These are phyloP conservation scores for Varecia variegata DNA, from an alignment of 2,797 vertebrate genomes.

Conservation along the genomic window DNA sequence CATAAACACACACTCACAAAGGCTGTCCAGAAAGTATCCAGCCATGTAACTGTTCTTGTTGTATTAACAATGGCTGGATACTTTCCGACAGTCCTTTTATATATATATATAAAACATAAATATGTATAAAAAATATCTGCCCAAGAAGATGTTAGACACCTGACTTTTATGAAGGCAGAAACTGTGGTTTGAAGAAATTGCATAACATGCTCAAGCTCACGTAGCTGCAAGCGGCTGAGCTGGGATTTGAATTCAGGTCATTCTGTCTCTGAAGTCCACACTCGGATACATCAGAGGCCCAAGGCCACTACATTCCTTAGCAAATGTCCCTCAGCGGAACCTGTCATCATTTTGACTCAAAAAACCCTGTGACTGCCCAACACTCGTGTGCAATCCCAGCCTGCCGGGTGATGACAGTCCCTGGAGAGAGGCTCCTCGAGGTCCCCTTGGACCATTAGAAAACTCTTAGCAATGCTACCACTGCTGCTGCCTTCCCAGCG, in stretches of 20 bases:
- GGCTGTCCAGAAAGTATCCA: neutral
- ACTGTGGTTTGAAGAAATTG: neutral
- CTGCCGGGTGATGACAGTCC: neutral
- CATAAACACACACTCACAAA: no score
- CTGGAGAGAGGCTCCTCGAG: neutral
- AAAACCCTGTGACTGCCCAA: neutral
- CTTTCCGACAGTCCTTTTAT: neutral
- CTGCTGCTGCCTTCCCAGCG: neutral
- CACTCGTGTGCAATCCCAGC: neutral
- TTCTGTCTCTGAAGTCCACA: neutral
- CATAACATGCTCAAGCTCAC: neutral
- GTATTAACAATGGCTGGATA: no score
- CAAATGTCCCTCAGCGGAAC: neutral
- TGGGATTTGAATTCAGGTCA: constrained; percentile 45
- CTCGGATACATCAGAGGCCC: neutral
- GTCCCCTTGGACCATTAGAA: neutral
- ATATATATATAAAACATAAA: no score
- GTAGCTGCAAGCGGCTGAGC: neutral
- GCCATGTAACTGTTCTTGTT: no score
- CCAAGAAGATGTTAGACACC: neutral
- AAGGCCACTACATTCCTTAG: neutral
- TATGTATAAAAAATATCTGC: neutral
- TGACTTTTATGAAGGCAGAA: neutral
- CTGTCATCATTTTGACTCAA: neutral
- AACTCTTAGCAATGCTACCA: neutral